Evolutionary conservation across 2,797 vertebrate species (phyloP), one percentile per base, ranked within the genome.

Genomic region (Pipistrellus pygmaeus): DNA sequence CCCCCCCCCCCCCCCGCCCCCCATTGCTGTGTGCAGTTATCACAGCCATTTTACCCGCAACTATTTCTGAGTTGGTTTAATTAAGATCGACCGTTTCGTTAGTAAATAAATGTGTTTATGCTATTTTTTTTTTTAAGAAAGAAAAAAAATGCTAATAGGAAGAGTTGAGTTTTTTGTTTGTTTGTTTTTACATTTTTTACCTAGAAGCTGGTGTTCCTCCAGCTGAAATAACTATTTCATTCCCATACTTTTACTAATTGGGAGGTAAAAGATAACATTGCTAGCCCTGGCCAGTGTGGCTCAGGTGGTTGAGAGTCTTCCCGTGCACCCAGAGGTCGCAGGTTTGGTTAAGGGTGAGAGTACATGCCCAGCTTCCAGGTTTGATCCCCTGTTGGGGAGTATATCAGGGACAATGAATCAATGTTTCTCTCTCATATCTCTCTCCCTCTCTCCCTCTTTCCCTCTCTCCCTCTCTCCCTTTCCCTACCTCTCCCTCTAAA

Each of bases 91-190:
- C 38, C 64, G 53, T 97, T 98, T 98, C 98, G 96, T 98, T 98
- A 97, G 98, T 98, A 98, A 99, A 99, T 99, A 99, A 99, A 99
- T 97, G 66, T 91, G 88, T 95, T 97, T 95, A 71, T 95, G 96
- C 95, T 96, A 90, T 83, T 46, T 46, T 35, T 35, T 35, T 35
- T 35, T 35, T 38, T 5, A 38, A 38, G 35, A 7, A 25, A 3
- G 2, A 51, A 12, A 46, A 46, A n/a, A 73, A 69, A 21, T 13
- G 77, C 30, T 27, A 32, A 21, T 10, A 72, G 17, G 69, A 85
- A 85, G 44, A 91, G 13, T 12, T 55, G n/a, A 7, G 7, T 2
- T 72, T 51, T 17, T 51, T 51, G 17, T 53, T 53, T 38, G 4
- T 51, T 51, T 38, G 25, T 55, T 51, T 81, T 80, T 55, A n/a